phyloP scores from a whole-genome alignment of 2,888 invertebrate species.

The Scaptomyza parva region DNA sequence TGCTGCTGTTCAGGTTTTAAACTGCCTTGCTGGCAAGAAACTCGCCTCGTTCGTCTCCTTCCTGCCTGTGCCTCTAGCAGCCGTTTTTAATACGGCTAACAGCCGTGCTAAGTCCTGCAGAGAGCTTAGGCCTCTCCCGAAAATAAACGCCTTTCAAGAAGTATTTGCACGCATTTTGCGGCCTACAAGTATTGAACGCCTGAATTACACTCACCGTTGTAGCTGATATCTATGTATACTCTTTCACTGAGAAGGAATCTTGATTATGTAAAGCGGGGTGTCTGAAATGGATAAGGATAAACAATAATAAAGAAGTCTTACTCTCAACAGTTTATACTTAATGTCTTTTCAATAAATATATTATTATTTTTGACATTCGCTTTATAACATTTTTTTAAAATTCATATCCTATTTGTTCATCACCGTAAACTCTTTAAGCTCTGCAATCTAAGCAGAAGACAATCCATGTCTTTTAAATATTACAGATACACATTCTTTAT shows the following conservation, averaged over 20 bases:
- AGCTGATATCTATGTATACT: constrained; percentile 33
- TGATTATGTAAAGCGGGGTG: no score
- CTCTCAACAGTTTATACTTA: no score
- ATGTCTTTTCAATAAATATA: no score
- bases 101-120: constrained; percentile 63
- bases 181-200: constrained; percentile 64
- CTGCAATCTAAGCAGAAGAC: no score
- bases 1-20: constrained; percentile 47
- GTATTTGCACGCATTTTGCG: constrained; percentile 67
- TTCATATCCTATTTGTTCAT: no score
- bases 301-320: no score
- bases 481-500: no score
- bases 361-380: no score
- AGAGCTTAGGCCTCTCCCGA: constrained; percentile 29
- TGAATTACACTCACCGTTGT: constrained; percentile 42
- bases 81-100: constrained; percentile 56
- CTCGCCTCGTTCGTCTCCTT: constrained; percentile 2
- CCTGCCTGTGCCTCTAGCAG: not conserved
- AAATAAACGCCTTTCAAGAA: constrained; percentile 34
- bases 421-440: no score
- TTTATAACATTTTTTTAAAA: no score
- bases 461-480: no score
- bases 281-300: no score
- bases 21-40: constrained; percentile 46
- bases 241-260: not conserved